phyloP scores from a whole-genome alignment of 2,113 vertebrate species.

The Rattus rattus region DNA sequence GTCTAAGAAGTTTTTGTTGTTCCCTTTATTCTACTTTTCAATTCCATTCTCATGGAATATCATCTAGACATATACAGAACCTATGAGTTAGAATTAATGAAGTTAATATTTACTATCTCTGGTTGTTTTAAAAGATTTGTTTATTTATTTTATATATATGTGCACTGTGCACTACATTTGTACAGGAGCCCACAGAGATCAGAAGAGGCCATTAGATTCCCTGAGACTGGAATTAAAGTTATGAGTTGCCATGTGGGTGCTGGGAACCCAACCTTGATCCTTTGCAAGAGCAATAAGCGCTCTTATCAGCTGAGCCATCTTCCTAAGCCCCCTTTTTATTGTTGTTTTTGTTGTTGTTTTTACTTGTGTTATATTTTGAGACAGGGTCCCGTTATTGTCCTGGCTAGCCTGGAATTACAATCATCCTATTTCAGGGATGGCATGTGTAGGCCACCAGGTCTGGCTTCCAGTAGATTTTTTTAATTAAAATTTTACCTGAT shows the following conservation, averaged over 20 bases:
- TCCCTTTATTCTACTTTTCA: background rate
- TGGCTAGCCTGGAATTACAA: background rate
- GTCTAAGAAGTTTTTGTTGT: background rate
- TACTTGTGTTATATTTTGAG: background rate
- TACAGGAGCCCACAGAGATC: background rate
- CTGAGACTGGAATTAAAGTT: background rate
- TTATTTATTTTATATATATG: background rate
- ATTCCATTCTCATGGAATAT: background rate
- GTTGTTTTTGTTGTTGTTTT: background rate
- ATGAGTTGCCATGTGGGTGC: background rate
- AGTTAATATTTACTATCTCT: constrained; percentile 29
- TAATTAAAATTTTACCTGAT: constrained; percentile 6
- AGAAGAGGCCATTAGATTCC: background rate
- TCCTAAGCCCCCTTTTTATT: background rate
- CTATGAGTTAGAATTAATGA: background rate
- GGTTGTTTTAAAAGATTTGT: background rate
- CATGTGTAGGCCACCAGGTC: background rate
- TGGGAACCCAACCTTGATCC: background rate
- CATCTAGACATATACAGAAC: background rate
- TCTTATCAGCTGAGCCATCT: background rate
- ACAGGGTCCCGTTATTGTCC: background rate
- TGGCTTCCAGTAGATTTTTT: background rate
- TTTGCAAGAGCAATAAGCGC: background rate
- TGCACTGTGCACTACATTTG: background rate
- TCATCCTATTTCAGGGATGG: background rate